A percentile compares a stretch with the other conserved stretches of the same genome.
These are phyloP conservation scores for Gymnoscelis rufifasciata DNA, from an alignment of 2,888 invertebrate genomes.

Conservation along the genomic window DNA sequence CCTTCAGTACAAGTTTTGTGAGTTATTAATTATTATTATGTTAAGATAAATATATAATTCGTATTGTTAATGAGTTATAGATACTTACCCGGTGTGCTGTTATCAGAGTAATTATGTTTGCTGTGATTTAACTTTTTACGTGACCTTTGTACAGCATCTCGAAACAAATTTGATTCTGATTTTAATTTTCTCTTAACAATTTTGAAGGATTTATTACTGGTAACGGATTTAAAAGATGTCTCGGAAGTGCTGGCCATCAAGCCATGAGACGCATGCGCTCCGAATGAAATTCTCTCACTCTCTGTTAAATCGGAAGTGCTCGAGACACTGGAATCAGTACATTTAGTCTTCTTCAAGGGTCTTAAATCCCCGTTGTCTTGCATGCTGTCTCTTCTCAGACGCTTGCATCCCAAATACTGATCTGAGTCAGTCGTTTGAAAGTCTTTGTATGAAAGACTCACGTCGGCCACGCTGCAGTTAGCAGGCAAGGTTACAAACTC, in stretches of 20 bases:
- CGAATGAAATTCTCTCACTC: constrained; percentile 35
- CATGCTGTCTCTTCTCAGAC: constrained; percentile 49
- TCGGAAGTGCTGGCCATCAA: constrained; percentile 44
- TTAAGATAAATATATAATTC: too few relatives aligned
- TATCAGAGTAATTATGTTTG: constrained; percentile 43
- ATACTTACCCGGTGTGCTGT: constrained; percentile 44
- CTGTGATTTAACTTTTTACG: constrained; percentile 41
- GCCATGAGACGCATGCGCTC: constrained; percentile 38
- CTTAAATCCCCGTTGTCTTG: constrained; percentile 41
- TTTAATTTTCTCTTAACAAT: constrained; percentile 58
- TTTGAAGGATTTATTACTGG: constrained; percentile 60
- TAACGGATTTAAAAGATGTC: constrained; percentile 62
- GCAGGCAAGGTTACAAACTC: constrained; percentile 36
- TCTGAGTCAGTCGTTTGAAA: constrained; percentile 46
- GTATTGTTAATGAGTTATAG: background rate
- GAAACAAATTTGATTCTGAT: constrained; percentile 60
- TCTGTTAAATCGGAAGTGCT: constrained; percentile 51
- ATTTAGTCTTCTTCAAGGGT: constrained; percentile 60
- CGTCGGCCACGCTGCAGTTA: constrained; percentile 43
- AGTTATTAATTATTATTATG: too few relatives aligned
- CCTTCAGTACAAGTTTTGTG: too few relatives aligned
- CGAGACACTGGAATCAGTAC: constrained; percentile 47
- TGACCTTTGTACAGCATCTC: constrained; percentile 56
- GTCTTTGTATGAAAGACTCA: constrained; percentile 49
- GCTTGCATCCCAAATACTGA: constrained; percentile 45